Conservation (phyloP, 2,888 invertebrate genomes). For the Drosophila anomalipes region DNA sequence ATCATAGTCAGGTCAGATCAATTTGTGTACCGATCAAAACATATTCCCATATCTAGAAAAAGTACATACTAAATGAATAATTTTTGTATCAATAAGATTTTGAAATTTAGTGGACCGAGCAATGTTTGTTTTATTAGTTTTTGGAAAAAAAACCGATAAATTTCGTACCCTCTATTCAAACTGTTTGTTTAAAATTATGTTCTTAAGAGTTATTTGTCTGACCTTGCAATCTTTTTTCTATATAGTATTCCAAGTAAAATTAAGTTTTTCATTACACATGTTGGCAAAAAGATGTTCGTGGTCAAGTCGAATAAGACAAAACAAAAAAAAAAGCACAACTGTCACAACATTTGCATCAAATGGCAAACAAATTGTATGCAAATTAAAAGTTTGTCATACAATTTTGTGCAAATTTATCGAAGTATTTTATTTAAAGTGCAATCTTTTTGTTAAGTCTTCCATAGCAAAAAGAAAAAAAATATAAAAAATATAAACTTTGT, state of each 20-base stretch:
- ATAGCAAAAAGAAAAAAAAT: background rate
- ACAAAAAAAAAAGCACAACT: background rate
- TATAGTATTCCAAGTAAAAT: background rate
- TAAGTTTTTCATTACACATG: background rate
- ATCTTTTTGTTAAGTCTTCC: conserved; percentile 1
- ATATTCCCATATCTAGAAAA: background rate
- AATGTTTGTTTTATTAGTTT: background rate
- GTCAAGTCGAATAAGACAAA: background rate
- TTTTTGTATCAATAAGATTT: background rate
- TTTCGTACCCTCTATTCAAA: background rate
- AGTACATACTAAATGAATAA: background rate
- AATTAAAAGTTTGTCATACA: conserved; percentile 53
- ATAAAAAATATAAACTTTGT: background rate
- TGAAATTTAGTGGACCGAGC: background rate
- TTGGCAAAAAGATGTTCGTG: background rate
- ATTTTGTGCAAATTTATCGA: conserved; percentile 41
- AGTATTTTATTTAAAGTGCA: conserved; percentile 27
- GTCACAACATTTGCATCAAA: conserved; percentile 7
- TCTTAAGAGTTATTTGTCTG: background rate
- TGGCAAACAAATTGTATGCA: conserved; percentile 52
- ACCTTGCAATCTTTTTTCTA: background rate
- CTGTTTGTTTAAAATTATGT: background rate
- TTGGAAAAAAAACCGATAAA: background rate
- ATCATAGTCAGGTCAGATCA: background rate
- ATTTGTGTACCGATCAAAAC: background rate